Conservation (phyloP, 1,140 invertebrate genomes). For the Calosoma granatense region DNA sequence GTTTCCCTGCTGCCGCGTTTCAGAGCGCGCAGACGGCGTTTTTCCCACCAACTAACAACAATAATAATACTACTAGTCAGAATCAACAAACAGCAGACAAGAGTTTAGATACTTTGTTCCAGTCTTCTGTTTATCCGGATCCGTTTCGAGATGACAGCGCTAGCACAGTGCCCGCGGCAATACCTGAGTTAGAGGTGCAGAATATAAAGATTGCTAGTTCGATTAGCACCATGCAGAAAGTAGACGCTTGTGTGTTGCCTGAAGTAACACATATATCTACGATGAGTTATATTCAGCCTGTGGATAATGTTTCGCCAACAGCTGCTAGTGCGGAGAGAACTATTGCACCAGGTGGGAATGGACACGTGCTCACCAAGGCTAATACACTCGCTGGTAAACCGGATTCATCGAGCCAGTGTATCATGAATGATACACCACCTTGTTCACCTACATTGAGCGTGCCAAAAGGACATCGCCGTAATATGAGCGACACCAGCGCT, state of each 20-base stretch:
- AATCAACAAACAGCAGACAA: slow-evolving; percentile 14
- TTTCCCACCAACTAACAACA: neutral
- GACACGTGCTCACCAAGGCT: neutral
- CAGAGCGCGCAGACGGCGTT: neutral
- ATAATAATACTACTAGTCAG: too few species aligned
- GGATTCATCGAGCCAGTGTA: slow-evolving; percentile 31
- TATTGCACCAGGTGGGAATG: slow-evolving; percentile 20
- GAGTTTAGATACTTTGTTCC: slow-evolving; percentile 34
- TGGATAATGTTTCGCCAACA: slow-evolving; percentile 20
- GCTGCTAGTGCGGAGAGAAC: slow-evolving; percentile 22
- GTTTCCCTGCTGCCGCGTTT: neutral
- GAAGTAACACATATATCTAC: neutral
- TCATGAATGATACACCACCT: slow-evolving; percentile 37
- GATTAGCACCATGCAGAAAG: neutral
- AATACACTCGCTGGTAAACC: slow-evolving; percentile 18
- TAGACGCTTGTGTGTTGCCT: neutral
- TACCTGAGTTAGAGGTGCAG: slow-evolving; percentile 10
- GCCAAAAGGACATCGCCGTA: slow-evolving; percentile 55
- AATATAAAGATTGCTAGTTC: neutral
- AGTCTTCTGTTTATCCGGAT: slow-evolving; percentile 46
- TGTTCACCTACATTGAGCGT: slow-evolving; percentile 40
- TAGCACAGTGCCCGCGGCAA: slow-evolving; percentile 18
- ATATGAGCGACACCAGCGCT: slow-evolving; percentile 79
- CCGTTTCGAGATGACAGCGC: slow-evolving; percentile 43
- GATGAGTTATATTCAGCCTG: neutral